Evolutionary conservation across 2,113 vertebrate genomes (phyloP).

Genomic region (Cheirogaleus medius): DNA sequence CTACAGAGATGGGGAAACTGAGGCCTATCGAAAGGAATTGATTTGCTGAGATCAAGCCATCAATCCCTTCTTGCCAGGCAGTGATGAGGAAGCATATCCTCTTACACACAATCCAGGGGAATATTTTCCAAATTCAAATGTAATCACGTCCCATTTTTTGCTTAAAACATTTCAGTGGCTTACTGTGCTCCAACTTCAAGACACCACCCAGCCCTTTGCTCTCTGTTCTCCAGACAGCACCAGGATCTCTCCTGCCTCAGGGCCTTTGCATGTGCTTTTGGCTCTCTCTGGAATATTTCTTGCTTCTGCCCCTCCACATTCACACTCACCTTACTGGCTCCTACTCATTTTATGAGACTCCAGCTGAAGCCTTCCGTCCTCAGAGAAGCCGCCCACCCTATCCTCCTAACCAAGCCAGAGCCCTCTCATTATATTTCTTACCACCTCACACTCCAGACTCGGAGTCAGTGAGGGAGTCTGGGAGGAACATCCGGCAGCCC

Average conservation of each 20-base stretch:
- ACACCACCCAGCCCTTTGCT: neutral
- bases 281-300: neutral
- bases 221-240: neutral
- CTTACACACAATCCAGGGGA: neutral
- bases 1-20: neutral
- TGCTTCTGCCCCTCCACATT: neutral
- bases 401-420: neutral
- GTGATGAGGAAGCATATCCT: neutral
- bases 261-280: neutral
- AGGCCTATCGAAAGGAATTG: neutral
- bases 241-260: neutral
- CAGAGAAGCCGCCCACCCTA: neutral
- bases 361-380: neutral
- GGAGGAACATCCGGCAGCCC: neutral
- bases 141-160: neutral
- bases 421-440: neutral
- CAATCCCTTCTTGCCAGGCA: neutral
- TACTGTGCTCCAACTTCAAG: neutral
- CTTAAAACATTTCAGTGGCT: neutral
- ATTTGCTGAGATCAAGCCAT: neutral
- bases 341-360: neutral
- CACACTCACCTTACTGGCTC: neutral
- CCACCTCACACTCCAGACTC: neutral
- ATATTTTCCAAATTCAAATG: neutral
- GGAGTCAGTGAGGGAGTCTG: neutral